phyloP scores from a whole-genome alignment of 2,797 vertebrate genomes.

The Acrossocheilus wenchowensis region DNA sequence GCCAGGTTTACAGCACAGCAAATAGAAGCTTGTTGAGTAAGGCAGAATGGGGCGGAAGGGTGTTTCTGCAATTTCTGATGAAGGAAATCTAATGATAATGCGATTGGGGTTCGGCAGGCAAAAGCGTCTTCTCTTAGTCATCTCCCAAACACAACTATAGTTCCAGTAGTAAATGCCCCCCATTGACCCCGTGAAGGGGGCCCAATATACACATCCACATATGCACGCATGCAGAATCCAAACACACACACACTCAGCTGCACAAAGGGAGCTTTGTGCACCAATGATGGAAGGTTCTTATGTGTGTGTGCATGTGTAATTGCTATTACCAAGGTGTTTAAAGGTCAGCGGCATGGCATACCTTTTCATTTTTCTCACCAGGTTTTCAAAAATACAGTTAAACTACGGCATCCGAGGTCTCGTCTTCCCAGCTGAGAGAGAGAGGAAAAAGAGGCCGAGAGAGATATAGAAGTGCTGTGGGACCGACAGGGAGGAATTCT shows the following conservation, averaged over 20 bases:
- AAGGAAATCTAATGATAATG: conserved; percentile 43
- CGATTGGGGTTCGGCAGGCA: conserved; percentile 12
- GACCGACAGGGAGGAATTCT: conserved; percentile 62
- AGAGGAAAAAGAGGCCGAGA: conserved; percentile 15
- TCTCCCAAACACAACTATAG: conserved; percentile 41
- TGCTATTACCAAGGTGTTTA: conserved; percentile 50
- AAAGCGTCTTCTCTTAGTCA: conserved; percentile 28
- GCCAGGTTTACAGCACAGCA: background rate
- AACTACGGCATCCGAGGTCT: conserved; percentile 33
- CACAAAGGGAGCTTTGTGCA: conserved; percentile 63
- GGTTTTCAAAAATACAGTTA: conserved; percentile 18
- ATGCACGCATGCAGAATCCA: conserved; percentile 53
- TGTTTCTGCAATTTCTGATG: conserved; percentile 26
- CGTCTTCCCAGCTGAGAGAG: conserved; percentile 29
- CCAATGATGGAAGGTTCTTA: conserved; percentile 63
- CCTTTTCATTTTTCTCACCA: conserved; percentile 23
- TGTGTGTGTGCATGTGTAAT: conserved; percentile 48
- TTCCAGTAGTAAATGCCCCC: conserved; percentile 67
- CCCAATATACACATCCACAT: conserved; percentile 58
- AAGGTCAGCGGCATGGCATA: conserved; percentile 33
- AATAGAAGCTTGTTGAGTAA: background rate
- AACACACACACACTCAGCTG: conserved; percentile 37
- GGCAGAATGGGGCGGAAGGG: background rate
- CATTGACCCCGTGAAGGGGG: conserved; percentile 69
- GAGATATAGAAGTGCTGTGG: conserved; percentile 55